Base-by-base conservation (phyloP, 2,888 invertebrate species). In the Perdita meconis region DNA sequence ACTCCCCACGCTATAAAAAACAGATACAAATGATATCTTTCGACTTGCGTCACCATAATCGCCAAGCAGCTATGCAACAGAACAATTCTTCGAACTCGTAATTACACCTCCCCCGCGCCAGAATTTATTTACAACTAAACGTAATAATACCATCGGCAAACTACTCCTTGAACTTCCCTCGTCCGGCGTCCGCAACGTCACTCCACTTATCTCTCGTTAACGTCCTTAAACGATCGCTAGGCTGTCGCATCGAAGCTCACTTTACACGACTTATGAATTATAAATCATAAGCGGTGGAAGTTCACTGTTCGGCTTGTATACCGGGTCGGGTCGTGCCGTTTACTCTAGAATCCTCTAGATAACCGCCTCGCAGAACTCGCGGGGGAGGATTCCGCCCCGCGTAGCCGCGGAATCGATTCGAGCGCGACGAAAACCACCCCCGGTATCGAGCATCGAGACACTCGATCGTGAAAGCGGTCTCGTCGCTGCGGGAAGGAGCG, bases 201-300 rank as follows among this genome's bases (percentile, higher is more conserved):
- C 38, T 5, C n/a, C 19, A 19, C 22, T 44, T 42, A 34, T 6
- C 34, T 51, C 60, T 38, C 36, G 73, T 67, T 67, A 67, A 40
- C 5, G 61, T 63, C 44, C 57, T 24, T 12, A 22, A 42, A 30
- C 30, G 34, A 22, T 0, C 13, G 44, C 10, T 44, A 6, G 24
- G 8, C 19, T 13, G 30, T 57, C 53, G 30, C 26, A 19, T 60
- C 38, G 22, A 38, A 47, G 59, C 34, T 47, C 16, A 30, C 44
- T 12, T 78, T 59, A 51, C 80, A 78, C 79, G 78, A 70, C 69
- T 30, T 61, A 42, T 84, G 80, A 88, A 88, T 88, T 83, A 85
- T 84, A 72, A 65, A 84, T 79, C 73, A 44, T 53, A 72, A 85
- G 26, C 53, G 47, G 70, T 19, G 34, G 10, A 61, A 55, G 66